phyloP scores from a whole-genome alignment of 2,113 vertebrate species.

The Mus spicilegus region DNA sequence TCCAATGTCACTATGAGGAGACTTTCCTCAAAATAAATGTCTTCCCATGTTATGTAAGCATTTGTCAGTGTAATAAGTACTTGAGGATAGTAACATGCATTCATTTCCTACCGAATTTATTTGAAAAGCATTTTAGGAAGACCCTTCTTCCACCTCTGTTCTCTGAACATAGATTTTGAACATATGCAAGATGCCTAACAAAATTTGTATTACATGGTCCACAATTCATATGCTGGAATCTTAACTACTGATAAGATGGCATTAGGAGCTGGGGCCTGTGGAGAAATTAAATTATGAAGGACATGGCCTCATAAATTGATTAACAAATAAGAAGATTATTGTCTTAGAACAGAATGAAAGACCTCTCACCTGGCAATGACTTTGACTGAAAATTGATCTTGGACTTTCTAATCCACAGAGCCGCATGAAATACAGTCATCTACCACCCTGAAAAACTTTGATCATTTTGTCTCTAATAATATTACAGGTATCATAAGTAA shows the following conservation, averaged over 20 bases:
- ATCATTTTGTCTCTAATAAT: not conserved
- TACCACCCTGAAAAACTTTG: not conserved
- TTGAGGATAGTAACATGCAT: not conserved
- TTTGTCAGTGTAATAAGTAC: not conserved
- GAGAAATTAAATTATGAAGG: not conserved
- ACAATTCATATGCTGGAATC: not conserved
- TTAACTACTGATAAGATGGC: not conserved
- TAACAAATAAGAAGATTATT: not conserved
- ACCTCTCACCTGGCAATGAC: not conserved
- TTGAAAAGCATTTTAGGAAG: not conserved
- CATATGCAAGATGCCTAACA: not conserved
- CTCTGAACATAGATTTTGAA: not conserved
- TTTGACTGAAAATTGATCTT: not conserved
- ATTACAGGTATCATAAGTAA: no score
- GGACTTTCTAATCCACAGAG: not conserved
- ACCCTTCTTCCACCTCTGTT: not conserved
- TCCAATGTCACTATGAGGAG: not conserved
- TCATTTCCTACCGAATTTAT: not conserved
- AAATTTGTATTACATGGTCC: not conserved
- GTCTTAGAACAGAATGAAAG: not conserved
- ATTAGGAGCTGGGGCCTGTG: not conserved
- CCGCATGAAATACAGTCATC: not conserved
- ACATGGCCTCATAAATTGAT: not conserved
- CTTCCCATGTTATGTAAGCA: not conserved
- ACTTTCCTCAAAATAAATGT: not conserved